Evolutionary conservation across 2,797 vertebrate species (phyloP).

Genomic region (Loriculus beryllinus): DNA sequence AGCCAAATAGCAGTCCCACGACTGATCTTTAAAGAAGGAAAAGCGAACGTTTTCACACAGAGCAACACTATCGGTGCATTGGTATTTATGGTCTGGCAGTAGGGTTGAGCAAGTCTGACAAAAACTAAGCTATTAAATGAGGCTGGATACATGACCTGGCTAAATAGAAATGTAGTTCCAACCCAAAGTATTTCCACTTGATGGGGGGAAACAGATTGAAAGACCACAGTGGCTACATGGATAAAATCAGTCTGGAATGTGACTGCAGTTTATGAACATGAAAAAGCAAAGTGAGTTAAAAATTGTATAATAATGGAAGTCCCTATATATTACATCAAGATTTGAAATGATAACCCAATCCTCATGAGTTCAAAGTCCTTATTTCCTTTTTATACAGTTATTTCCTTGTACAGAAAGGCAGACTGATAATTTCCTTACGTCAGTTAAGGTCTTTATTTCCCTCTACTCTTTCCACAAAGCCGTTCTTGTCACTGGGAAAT

Average conservation of each 20-base stretch:
- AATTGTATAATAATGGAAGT: conserved; percentile 16
- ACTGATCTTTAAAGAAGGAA: neutral
- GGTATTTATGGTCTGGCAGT: neutral
- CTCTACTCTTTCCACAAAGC: conserved; percentile 65
- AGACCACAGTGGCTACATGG: neutral
- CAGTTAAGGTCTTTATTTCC: conserved; percentile 58
- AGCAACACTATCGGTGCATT: neutral
- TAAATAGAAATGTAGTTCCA: neutral
- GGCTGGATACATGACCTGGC: neutral
- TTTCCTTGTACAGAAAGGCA: conserved; percentile 44
- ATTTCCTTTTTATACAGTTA: neutral
- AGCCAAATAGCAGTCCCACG: accelerated
- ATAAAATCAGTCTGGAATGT: conserved; percentile 1
- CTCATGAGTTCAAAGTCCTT: conserved; percentile 45
- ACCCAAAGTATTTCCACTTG: neutral
- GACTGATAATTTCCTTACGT: conserved; percentile 50
- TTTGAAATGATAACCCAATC: neutral
- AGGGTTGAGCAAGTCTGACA: neutral
- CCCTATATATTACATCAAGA: neutral
- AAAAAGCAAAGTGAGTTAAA: neutral
- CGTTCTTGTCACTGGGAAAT: conserved; percentile 70
- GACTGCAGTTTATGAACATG: neutral
- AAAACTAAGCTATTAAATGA: neutral
- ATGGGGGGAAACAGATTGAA: neutral
- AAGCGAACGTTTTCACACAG: neutral